These are phyloP conservation scores for Hypocryptadius cinnamomeus DNA, from an alignment of 2,113 vertebrate genomes.

Conservation along the genomic window DNA sequence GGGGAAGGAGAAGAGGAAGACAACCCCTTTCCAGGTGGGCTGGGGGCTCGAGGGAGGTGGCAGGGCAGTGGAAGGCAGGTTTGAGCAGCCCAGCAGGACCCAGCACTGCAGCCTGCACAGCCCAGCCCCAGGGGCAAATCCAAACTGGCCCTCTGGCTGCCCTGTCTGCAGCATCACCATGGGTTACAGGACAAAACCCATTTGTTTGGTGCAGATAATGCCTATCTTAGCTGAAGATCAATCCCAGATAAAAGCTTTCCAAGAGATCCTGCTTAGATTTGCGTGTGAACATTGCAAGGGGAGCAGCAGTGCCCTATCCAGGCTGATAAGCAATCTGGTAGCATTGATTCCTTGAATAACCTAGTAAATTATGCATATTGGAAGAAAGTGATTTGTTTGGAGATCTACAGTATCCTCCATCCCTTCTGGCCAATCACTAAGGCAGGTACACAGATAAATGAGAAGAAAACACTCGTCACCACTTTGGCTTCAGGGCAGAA, in stretches of 20 bases:
- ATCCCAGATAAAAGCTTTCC: not conserved
- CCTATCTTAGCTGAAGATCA: not conserved
- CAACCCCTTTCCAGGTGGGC: not conserved
- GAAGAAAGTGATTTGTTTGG: slow-evolving; percentile 32
- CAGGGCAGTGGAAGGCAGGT: not conserved
- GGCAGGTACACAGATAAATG: slow-evolving; percentile 40
- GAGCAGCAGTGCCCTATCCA: not conserved
- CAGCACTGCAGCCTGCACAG: not conserved
- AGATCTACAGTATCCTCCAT: not conserved
- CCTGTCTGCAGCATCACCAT: not conserved
- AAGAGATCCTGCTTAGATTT: not conserved
- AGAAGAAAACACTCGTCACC: not conserved
- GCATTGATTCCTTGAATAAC: not conserved
- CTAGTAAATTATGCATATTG: not conserved
- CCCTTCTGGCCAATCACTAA: not conserved
- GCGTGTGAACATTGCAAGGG: not conserved
- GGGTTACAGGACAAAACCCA: not conserved
- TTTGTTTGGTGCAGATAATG: not conserved
- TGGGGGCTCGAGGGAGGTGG: not conserved
- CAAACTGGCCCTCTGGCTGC: not conserved
- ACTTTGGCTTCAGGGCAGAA: not conserved
- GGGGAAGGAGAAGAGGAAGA: not conserved
- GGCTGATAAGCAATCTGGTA: not conserved
- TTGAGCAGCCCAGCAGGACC: not conserved
- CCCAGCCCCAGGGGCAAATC: not conserved